phyloP scores from a whole-genome alignment of 1,140 invertebrate species.

The Zophobas morio region DNA sequence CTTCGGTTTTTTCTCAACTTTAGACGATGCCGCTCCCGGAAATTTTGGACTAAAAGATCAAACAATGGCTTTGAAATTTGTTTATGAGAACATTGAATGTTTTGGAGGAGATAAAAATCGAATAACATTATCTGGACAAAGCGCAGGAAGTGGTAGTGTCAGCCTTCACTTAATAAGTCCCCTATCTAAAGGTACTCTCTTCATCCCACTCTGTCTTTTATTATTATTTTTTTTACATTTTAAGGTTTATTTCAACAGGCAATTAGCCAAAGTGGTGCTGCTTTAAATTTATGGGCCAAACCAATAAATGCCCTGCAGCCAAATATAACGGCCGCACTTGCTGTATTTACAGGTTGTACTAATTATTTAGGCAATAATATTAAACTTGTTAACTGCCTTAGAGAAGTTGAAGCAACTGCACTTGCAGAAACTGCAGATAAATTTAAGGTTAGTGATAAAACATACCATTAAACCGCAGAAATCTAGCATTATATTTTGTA shows the following conservation, averaged over 20 bases:
- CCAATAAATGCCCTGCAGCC: constrained; percentile 14
- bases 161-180: constrained; percentile 78
- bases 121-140: constrained; percentile 80
- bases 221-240: neutral
- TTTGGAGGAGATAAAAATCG: constrained; percentile 82
- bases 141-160: constrained; percentile 77
- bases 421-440: constrained; percentile 41
- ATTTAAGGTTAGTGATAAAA: constrained; percentile 42
- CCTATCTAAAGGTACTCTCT: constrained; percentile 67
- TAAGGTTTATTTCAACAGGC: constrained; percentile 77
- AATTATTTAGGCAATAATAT: neutral
- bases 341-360: constrained; percentile 39
- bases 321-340: constrained; percentile 14
- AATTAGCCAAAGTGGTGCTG: constrained; percentile 84
- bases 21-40: constrained; percentile 75
- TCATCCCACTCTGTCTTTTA: neutral
- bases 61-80: constrained; percentile 78
- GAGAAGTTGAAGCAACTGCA: constrained; percentile 39
- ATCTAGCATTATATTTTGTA: constrained; percentile 35
- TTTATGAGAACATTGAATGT: constrained; percentile 76
- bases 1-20: constrained; percentile 60
- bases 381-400: constrained; percentile 47
- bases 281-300: constrained; percentile 68
- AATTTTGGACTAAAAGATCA: constrained; percentile 85
- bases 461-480: neutral